Conservation (phyloP, 1,140 invertebrate genomes). For the Monochamus saltuarius region DNA sequence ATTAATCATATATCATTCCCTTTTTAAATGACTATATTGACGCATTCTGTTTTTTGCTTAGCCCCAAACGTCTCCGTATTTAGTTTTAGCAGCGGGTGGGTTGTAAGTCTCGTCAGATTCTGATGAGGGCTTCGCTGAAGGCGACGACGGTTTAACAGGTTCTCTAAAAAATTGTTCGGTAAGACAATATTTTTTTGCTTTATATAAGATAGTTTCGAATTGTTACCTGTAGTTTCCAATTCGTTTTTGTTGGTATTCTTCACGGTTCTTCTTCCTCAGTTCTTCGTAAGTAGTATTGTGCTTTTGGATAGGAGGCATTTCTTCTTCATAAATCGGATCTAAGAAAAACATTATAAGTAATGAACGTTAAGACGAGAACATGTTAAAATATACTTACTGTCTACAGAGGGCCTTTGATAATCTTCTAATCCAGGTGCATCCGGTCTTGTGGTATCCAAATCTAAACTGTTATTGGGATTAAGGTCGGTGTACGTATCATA, state of each 20-base stretch:
- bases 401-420: constrained; percentile 53
- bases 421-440: constrained; percentile 54
- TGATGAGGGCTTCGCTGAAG: not conserved
- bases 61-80: constrained; percentile 39
- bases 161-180: not conserved
- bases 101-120: not conserved
- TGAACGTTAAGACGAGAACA: too few relatives aligned
- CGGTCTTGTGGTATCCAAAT: constrained; percentile 55
- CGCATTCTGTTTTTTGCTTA: not conserved
- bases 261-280: constrained; percentile 59
- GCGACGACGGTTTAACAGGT: not conserved
- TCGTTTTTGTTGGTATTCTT: constrained; percentile 56
- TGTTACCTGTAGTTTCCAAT: constrained; percentile 37
- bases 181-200: not conserved
- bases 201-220: not conserved
- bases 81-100: constrained; percentile 23
- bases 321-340: constrained; percentile 49
- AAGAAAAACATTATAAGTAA: constrained; percentile 14
- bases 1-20: not conserved
- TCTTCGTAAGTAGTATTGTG: constrained; percentile 60
- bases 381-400: too few relatives aligned
- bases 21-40: not conserved
- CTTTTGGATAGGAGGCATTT: constrained; percentile 47
- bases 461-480: constrained; percentile 44
- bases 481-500: constrained; percentile 53